Evolutionary conservation across 1,140 invertebrate genomes (phyloP).

Genomic region (Calephelis virginiensis): DNA sequence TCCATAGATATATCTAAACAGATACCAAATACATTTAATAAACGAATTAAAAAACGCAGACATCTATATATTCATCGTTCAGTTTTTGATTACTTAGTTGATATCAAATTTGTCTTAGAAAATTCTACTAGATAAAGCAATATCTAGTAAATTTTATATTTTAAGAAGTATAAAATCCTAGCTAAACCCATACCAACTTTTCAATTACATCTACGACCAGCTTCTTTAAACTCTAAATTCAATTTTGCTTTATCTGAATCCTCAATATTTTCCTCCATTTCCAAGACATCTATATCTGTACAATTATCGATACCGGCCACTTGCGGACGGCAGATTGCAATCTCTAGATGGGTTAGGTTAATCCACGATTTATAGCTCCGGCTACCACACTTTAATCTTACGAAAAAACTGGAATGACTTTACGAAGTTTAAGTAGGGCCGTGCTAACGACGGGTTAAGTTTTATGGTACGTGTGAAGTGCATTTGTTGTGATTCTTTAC

Average conservation of each 20-base stretch:
- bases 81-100: too few relatives aligned
- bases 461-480: too few relatives aligned
- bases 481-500: too few relatives aligned
- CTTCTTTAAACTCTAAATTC: slow-evolving; percentile 29
- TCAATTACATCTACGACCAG: slow-evolving; percentile 11
- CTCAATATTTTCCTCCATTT: slow-evolving; percentile 51
- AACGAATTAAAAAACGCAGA: too few relatives aligned
- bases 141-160: too few relatives aligned
- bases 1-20: too few relatives aligned
- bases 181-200: slow-evolving; percentile 2
- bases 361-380: slow-evolving; percentile 60
- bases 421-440: slow-evolving; percentile 22
- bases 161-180: too few relatives aligned
- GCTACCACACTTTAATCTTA: slow-evolving; percentile 43
- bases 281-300: slow-evolving; percentile 55
- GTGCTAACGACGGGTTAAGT: too few relatives aligned
- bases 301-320: slow-evolving; percentile 58
- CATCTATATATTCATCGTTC: too few relatives aligned
- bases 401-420: slow-evolving; percentile 39
- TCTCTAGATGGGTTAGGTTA: slow-evolving; percentile 64
- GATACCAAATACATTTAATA: too few relatives aligned
- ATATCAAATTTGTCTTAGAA: too few relatives aligned
- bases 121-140: too few relatives aligned
- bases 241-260: slow-evolving; percentile 32
- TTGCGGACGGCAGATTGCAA: slow-evolving; percentile 58